Evolutionary conservation across 2,113 vertebrate species (phyloP), one percentile per base, ranked within the genome.

Genomic region (Calidris pygmaea): DNA sequence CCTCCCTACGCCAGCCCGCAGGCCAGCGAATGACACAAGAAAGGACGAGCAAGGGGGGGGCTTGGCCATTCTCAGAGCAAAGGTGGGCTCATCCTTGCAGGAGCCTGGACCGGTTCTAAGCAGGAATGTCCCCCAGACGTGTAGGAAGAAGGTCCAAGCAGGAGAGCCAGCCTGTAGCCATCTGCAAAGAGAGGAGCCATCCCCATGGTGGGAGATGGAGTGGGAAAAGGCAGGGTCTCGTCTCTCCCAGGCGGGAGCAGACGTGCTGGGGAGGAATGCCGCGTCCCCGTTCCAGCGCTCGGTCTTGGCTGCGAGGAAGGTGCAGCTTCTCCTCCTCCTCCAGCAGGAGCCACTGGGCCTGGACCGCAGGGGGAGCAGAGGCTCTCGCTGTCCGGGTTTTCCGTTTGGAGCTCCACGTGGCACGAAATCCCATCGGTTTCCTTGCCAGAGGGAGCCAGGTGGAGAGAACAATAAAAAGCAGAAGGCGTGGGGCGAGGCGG

Each of bases 401-500:
- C 90, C 93, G 87, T 47, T 86, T 79, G 88, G 83, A 95, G 89
- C 93, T 89, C 95, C 92, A 95, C 85, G 68, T 93, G 91, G 94
- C 91, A 89, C 7, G 0, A 73, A 96, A 87, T 95, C 95, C 89
- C 92, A 84, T n/a, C 9, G 3, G 37, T n/a, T 94, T 75, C 82
- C 83, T 89, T 95, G 91, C 95, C 90, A 97, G 91, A 95, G 72
- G 73, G 95, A 97, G 73, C 96, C 92, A 95, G 95, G 95, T 96
- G 95, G 94, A 91, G 92, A 95, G 97, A 92, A 96, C 91, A 96
- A 95, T 93, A 96, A 96, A 95, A 95, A 90, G 85, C 95, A 96
- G 95, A 85, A 96, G 92, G 96, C 92, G 81, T 10, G 37, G 95
- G 90, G 92, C 8, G 45, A 89, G 65, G 77, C 67, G 37, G 91